These are phyloP conservation scores for Ephydatia muelleri DNA, from an alignment of 37 sponge, comb jelly and placozoan genomes.

Conservation along the genomic window DNA sequence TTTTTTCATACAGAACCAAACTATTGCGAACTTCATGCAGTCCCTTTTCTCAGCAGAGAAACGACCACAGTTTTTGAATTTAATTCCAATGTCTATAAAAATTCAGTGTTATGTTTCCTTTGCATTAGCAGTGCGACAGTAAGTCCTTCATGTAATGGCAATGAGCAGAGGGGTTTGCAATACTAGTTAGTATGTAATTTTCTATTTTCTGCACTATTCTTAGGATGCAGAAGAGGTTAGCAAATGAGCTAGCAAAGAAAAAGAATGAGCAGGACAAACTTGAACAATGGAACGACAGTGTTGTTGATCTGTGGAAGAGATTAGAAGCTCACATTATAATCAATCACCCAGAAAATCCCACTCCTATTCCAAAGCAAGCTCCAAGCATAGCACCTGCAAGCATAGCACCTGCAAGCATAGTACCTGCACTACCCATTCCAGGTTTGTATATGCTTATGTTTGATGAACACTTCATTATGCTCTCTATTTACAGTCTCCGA, in stretches of 20 bases:
- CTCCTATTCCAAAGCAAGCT: background rate
- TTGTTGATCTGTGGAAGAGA: background rate
- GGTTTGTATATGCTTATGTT: no score
- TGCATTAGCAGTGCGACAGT: slow-evolving; percentile 53
- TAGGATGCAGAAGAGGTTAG: background rate
- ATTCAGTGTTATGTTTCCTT: slow-evolving; percentile 66
- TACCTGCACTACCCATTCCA: background rate
- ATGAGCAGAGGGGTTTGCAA: no score
- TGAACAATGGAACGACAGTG: background rate
- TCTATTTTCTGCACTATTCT: background rate
- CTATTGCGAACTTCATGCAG: slow-evolving; percentile 28
- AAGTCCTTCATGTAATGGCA: background rate
- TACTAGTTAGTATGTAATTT: no score
- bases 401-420: background rate
- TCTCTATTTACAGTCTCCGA: no score
- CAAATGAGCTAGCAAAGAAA: background rate
- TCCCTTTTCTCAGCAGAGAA: slow-evolving; percentile 19
- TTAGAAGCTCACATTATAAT: background rate
- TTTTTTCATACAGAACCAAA: slow-evolving; percentile 29
- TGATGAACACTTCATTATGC: background rate
- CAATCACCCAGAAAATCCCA: background rate
- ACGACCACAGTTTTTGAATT: slow-evolving; percentile 17
- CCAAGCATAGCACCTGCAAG: background rate
- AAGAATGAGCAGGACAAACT: background rate
- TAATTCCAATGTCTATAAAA: slow-evolving; percentile 44